Conservation (phyloP, 2,797 vertebrate species). For the Lepus townsendii region DNA sequence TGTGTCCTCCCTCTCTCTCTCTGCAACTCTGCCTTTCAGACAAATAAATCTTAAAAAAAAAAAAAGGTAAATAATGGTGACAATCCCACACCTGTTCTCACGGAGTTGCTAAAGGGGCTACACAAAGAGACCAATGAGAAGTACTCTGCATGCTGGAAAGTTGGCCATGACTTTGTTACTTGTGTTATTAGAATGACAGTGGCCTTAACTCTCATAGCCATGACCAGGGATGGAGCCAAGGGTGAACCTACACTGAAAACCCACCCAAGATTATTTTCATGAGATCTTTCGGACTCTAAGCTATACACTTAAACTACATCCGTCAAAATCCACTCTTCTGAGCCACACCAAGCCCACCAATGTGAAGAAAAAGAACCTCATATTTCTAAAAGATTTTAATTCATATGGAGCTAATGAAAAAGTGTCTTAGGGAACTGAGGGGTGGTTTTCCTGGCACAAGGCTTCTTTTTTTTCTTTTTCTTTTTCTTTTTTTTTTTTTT, state of each 20-base stretch:
- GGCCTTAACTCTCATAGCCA: neutral
- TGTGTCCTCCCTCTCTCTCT: too few species aligned
- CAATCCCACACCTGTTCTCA: too few species aligned
- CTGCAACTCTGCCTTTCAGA: too few species aligned
- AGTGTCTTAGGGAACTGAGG: neutral
- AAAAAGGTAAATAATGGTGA: neutral
- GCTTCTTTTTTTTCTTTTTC: neutral
- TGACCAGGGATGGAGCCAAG: neutral
- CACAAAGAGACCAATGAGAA: neutral
- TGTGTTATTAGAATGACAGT: neutral
- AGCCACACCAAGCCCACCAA: neutral
- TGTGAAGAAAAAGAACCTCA: neutral
- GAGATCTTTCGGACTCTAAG: neutral
- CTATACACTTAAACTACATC: neutral
- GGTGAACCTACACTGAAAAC: fast-evolving
- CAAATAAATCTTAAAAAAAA: too few species aligned
- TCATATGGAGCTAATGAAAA: neutral
- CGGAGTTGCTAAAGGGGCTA: too few species aligned
- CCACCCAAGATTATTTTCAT: neutral
- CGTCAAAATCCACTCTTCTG: neutral
- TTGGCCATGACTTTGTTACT: neutral
- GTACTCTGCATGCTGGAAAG: neutral
- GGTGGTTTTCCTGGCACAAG: neutral
- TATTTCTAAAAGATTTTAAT: neutral
- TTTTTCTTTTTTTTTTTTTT: fast-evolving